Evolutionary conservation across 2,888 invertebrate genomes (phyloP), one percentile per base, ranked within the genome.

Genomic region (Hyles lineata): DNA sequence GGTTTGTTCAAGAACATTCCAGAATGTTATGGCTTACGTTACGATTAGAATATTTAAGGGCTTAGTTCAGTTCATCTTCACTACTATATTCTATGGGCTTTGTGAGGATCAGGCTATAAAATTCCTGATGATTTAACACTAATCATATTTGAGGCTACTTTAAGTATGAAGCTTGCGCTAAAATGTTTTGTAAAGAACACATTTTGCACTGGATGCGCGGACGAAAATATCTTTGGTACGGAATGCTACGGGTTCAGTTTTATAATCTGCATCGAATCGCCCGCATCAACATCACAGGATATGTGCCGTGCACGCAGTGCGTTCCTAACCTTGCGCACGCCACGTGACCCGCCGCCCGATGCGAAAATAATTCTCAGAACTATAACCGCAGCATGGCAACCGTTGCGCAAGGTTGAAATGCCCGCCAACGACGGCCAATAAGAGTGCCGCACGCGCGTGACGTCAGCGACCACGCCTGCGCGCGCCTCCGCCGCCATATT

Each of bases 381-480:
- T 87, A 84, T 83, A 83, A 84, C 84, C 81, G 82, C 85, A 84
- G 92, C 94, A 89, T 92, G 84, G 93, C 93, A 93, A 94, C 93
- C 82, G 92, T 93, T 92, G 89, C 91, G 92, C 93, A 92, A 92
- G 92, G 92, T 92, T 93, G 92, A 77, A 86, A 85, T 80, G 86
- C 87, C 87, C 85, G 81, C 74, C 80, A 77, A 78, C 80, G 83
- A 60, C 86, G 72, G 74, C 94, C 94, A 94, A 94, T 93, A 79
- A 80, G 80, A 72, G 77, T 72, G 78, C 89, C 78, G 79, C 73
- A 80, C 85, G 77, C 83, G 82, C 75, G 85, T 94, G 94, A 94
- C 94, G 94, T 94, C 88, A 92, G 85, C 91, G 84, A 89, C 93
- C 94, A 93, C 94, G 94, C 94, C 94, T 91, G 93, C 94, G 93